Percentiles rank a stretch among this genome's conserved stretches.
Evolutionary conservation across 2,888 invertebrate genomes (phyloP).

Genomic region (Folsomia manolachei): DNA sequence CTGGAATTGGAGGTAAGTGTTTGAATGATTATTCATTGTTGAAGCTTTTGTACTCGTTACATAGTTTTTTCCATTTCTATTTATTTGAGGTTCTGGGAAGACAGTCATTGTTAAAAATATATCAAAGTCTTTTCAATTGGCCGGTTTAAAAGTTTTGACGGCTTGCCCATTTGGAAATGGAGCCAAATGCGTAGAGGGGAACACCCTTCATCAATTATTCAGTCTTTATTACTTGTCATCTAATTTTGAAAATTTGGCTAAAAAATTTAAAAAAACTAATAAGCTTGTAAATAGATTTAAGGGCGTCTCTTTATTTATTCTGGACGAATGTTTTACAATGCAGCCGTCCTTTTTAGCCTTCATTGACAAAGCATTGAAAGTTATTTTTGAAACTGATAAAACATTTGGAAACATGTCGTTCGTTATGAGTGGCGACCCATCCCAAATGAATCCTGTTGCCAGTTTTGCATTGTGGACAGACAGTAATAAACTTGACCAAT

Average conservation of each 20-base stretch:
- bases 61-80: no score
- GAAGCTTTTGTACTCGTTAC: no score
- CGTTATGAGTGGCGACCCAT: neutral
- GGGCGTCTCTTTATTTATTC: neutral
- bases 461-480: neutral
- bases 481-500: neutral
- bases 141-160: no score
- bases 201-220: neutral
- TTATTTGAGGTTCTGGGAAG: no score
- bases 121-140: no score
- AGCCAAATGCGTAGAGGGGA: neutral
- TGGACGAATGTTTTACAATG: neutral
- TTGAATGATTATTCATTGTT: no score
- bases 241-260: neutral
- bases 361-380: neutral
- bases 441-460: neutral
- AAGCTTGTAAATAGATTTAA: neutral
- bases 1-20: neutral
- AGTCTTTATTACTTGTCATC: neutral
- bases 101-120: no score
- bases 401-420: neutral
- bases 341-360: neutral
- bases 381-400: neutral
- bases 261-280: neutral
- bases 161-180: neutral